Conservation (phyloP, 2,797 vertebrate genomes). For the Carcharodon carcharias region DNA sequence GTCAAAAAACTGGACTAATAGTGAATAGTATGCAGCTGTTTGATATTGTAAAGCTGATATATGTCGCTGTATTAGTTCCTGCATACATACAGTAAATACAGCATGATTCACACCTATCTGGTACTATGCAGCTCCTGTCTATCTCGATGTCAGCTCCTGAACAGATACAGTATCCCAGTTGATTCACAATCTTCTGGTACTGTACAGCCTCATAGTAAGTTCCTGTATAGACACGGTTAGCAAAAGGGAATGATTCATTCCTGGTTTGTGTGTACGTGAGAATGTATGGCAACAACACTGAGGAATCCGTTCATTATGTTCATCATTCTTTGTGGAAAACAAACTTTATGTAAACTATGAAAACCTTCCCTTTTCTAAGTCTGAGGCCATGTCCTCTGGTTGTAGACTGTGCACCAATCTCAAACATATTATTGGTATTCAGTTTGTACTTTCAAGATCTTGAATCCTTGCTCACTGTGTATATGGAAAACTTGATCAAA, state of each 20-base stretch:
- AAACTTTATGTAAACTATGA: background rate
- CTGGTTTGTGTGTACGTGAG: background rate
- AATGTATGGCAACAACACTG: background rate
- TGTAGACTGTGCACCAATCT: background rate
- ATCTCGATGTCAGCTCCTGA: background rate
- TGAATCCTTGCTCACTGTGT: too few species aligned
- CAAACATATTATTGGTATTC: background rate
- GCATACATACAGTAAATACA: background rate
- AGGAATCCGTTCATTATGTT: background rate
- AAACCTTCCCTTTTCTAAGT: background rate
- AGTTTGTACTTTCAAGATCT: background rate
- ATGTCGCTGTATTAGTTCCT: background rate
- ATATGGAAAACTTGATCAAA: too few species aligned
- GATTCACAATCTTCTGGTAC: background rate
- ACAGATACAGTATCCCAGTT: background rate
- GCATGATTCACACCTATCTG: too few species aligned
- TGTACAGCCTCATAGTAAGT: background rate
- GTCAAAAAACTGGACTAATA: background rate
- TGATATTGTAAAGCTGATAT: background rate
- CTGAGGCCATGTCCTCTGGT: background rate
- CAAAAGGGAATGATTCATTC: background rate
- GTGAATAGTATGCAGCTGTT: background rate
- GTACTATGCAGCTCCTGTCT: background rate
- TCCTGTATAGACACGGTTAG: background rate
- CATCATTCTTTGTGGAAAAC: background rate